Evolutionary conservation across 2,113 vertebrate genomes (phyloP).

Genomic region (Stigmatopora argus): DNA sequence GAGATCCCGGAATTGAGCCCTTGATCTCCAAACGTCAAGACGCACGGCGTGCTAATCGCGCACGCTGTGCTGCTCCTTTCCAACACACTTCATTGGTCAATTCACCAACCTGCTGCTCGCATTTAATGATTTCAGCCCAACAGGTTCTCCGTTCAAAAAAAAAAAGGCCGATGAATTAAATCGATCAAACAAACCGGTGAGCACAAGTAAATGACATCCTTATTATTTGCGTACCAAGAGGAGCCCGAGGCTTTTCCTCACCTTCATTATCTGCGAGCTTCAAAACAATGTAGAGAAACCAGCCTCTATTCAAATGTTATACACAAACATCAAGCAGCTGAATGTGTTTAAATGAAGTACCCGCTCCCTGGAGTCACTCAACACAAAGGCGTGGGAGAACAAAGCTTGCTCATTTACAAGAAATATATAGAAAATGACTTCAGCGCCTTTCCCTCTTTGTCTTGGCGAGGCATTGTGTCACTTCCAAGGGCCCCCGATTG

Average conservation of each 20-base stretch:
- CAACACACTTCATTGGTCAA: not conserved
- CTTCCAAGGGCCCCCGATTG: slow-evolving; percentile 26
- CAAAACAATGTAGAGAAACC: not conserved
- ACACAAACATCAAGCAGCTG: slow-evolving; percentile 17
- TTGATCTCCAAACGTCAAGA: no score
- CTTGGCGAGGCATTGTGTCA: slow-evolving; percentile 4
- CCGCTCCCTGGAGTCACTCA: slow-evolving; percentile 29
- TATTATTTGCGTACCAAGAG: not conserved
- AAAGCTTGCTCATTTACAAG: slow-evolving; percentile 35
- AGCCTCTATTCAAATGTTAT: not conserved
- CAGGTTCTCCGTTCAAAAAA: not conserved
- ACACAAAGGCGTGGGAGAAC: slow-evolving; percentile 22
- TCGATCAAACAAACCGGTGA: not conserved
- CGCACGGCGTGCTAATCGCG: no score
- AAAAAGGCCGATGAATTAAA: not conserved
- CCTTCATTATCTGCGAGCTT: not conserved
- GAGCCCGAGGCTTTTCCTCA: not conserved
- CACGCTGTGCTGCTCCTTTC: no score
- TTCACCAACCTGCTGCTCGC: not conserved
- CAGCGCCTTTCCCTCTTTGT: slow-evolving; percentile 43
- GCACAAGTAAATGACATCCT: not conserved
- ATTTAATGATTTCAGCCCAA: not conserved
- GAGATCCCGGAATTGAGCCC: no score
- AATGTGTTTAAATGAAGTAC: slow-evolving; percentile 18
- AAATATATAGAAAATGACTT: slow-evolving; percentile 59